Conservation (phyloP, 2,888 invertebrate species). For the Dorcus parallelipipedus region DNA sequence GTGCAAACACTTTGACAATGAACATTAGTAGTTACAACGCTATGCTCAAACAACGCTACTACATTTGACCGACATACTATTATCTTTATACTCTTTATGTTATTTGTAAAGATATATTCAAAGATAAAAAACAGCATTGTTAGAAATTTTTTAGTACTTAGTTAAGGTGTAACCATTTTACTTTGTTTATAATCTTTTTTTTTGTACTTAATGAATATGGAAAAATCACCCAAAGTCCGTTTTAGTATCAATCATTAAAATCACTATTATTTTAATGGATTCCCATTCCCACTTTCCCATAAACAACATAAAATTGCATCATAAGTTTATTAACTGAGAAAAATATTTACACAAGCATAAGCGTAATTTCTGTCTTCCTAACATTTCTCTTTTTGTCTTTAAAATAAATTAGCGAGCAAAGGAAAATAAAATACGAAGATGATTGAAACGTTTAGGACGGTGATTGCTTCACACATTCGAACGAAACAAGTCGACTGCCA, state of each 20-base stretch:
- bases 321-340: no score
- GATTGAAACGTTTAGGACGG: no score
- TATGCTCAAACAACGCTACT: slow-evolving; percentile 5
- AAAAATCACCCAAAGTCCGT: not conserved
- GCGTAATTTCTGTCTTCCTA: no score
- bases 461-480: no score
- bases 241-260: not conserved
- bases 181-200: slow-evolving; percentile 1
- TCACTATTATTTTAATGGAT: not conserved
- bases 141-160: slow-evolving; percentile 8
- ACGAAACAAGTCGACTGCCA: no score
- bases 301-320: no score
- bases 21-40: slow-evolving; percentile 8
- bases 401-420: no score
- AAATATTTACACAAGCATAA: no score
- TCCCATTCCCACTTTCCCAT: not conserved
- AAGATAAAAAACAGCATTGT: slow-evolving; percentile 17
- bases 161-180: slow-evolving; percentile 14
- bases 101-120: slow-evolving; percentile 17
- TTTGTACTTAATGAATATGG: slow-evolving; percentile 15
- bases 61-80: slow-evolving; percentile 11
- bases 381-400: no score
- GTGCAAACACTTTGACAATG: slow-evolving; percentile 12
- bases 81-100: not conserved
- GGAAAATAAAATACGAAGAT: no score